Percentiles rank a stretch among this genome's conserved stretches.
These are phyloP conservation scores for Philantomba maxwellii DNA, from an alignment of 2,113 vertebrate genomes.

Conservation along the genomic window DNA sequence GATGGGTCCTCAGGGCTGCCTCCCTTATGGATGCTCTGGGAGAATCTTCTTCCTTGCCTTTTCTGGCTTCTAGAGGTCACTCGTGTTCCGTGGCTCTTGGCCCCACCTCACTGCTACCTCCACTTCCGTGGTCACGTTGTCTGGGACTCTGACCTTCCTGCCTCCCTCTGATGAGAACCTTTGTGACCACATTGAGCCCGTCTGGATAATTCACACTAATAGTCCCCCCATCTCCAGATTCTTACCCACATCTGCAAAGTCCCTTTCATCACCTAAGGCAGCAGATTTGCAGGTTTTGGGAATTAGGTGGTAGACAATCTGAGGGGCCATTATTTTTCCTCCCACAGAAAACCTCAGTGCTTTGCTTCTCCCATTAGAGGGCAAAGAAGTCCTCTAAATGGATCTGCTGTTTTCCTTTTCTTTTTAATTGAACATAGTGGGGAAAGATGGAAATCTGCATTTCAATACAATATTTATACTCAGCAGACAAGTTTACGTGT, in stretches of 20 bases:
- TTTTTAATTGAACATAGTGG: background rate
- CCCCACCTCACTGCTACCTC: background rate
- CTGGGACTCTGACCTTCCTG: background rate
- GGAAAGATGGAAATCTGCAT: slow-evolving; percentile 17
- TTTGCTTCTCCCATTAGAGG: background rate
- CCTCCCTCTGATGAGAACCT: background rate
- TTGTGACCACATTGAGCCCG: background rate
- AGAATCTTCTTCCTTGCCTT: background rate
- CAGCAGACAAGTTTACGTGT: background rate
- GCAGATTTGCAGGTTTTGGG: background rate
- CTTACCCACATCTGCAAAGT: background rate
- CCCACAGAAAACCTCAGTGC: background rate
- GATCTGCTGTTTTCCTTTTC: background rate
- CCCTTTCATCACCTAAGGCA: background rate
- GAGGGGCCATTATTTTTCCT: background rate
- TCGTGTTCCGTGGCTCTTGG: fast-evolving
- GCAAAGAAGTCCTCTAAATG: background rate
- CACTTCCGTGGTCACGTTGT: fast-evolving
- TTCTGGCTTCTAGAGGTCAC: background rate
- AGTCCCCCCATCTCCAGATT: background rate
- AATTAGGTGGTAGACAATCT: background rate
- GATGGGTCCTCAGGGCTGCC: background rate
- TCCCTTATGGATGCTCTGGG: background rate
- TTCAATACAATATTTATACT: background rate
- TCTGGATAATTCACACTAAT: background rate